Conservation (phyloP, 2,797 vertebrate genomes). For the Enteromius thamalakanensis region DNA sequence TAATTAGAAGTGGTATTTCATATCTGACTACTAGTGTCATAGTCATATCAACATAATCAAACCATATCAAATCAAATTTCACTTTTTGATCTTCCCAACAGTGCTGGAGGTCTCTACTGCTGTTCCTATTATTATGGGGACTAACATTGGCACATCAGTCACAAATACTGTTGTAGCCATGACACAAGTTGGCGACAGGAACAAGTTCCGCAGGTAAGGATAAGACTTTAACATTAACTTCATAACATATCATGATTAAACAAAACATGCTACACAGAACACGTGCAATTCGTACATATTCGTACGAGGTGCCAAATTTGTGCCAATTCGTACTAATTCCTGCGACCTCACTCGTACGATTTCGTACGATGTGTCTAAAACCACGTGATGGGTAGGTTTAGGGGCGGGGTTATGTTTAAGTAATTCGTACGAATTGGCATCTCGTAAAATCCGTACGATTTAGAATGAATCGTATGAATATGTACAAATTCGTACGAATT, state of each 20-base stretch:
- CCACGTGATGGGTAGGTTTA: too few relatives aligned
- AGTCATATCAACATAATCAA: not conserved
- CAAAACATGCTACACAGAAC: too few relatives aligned
- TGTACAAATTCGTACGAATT: too few relatives aligned
- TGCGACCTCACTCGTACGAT: too few relatives aligned
- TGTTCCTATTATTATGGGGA: constrained; percentile 96
- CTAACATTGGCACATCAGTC: constrained; percentile 97
- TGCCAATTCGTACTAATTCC: too few relatives aligned
- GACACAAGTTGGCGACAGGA: constrained; percentile 91
- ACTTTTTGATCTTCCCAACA: constrained; percentile 63
- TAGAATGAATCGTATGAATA: too few relatives aligned
- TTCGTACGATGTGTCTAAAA: too few relatives aligned
- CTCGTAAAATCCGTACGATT: too few relatives aligned
- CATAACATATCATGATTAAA: not conserved
- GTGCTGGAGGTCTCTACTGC: constrained; percentile 87
- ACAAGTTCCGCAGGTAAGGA: constrained; percentile 89
- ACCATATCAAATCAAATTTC: not conserved
- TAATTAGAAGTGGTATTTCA: not conserved
- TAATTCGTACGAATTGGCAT: too few relatives aligned
- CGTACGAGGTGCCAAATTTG: too few relatives aligned
- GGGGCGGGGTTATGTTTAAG: too few relatives aligned
- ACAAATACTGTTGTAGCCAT: constrained; percentile 95
- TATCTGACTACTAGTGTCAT: not conserved
- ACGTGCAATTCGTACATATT: too few relatives aligned
- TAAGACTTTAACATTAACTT: not conserved